phyloP scores from a whole-genome alignment of 2,797 vertebrate genomes.

The Podargus strigoides region DNA sequence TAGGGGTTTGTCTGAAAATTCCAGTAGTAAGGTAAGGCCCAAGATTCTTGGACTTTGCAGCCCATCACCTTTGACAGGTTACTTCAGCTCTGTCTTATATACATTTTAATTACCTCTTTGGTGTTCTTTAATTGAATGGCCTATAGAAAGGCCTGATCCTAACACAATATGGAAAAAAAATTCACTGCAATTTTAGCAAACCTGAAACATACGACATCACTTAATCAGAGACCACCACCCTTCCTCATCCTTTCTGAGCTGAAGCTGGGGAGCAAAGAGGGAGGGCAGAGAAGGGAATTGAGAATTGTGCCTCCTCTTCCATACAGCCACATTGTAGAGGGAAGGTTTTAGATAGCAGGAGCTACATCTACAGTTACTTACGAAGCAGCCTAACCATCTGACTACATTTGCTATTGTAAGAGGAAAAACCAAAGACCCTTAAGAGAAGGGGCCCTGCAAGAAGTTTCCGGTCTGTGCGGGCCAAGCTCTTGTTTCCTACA shows the following conservation, averaged over 20 bases:
- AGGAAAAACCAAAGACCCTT: not conserved
- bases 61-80: not conserved
- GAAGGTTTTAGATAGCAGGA: not conserved
- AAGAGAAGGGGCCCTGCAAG: not conserved
- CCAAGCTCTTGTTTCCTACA: not conserved
- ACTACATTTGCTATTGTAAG: not conserved
- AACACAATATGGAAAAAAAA: not conserved
- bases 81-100: not conserved
- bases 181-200: not conserved
- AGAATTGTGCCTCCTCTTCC: not conserved
- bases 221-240: not conserved
- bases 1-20: not conserved
- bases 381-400: not conserved
- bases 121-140: not conserved
- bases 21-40: not conserved
- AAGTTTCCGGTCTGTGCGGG: not conserved
- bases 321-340: not conserved
- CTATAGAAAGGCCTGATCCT: not conserved
- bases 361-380: not conserved
- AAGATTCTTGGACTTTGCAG: not conserved
- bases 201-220: not conserved
- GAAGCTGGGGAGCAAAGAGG: not conserved
- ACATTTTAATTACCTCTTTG: not conserved
- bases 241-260: not conserved
- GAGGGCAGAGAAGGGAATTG: not conserved